A percentile compares a stretch with the other conserved stretches of the same genome.
Conservation (phyloP, 2,113 vertebrate species). For the Euleptes europaea region DNA sequence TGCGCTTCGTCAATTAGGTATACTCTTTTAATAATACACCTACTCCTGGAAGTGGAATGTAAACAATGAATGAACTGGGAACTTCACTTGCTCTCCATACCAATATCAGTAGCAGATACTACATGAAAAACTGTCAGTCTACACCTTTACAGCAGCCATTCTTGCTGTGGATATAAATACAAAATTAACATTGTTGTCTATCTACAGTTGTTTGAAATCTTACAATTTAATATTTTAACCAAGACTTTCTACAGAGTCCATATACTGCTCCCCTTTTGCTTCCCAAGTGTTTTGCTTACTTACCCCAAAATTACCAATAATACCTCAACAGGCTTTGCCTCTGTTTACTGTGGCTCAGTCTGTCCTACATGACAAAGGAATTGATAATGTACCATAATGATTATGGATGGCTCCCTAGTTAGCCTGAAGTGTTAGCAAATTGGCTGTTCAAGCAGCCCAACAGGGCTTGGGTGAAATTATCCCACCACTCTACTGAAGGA, state of each 20-base stretch:
- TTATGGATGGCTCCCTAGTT: no score
- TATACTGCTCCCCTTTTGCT: neutral
- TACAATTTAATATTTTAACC: neutral
- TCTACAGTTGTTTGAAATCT: slow-evolving; percentile 17
- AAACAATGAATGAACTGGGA: neutral
- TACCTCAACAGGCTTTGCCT: neutral
- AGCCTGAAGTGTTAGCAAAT: no score
- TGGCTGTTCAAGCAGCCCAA: no score
- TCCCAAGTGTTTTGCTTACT: neutral
- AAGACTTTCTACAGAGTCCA: neutral
- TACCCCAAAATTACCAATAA: neutral
- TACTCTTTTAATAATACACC: neutral
- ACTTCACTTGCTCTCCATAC: neutral
- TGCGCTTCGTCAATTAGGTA: neutral
- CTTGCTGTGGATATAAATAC: neutral
- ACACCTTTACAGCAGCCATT: slow-evolving; percentile 31
- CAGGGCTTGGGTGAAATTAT: no score
- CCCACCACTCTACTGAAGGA: no score
- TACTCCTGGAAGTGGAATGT: neutral
- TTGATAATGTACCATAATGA: no score
- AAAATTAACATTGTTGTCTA: neutral
- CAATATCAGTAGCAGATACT: neutral
- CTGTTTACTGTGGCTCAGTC: no score
- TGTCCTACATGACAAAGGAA: no score
- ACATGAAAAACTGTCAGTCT: neutral